Evolutionary conservation across 1,140 invertebrate species (phyloP), one percentile per base, ranked within the genome.

Genomic region (Brachionus sp.): DNA sequence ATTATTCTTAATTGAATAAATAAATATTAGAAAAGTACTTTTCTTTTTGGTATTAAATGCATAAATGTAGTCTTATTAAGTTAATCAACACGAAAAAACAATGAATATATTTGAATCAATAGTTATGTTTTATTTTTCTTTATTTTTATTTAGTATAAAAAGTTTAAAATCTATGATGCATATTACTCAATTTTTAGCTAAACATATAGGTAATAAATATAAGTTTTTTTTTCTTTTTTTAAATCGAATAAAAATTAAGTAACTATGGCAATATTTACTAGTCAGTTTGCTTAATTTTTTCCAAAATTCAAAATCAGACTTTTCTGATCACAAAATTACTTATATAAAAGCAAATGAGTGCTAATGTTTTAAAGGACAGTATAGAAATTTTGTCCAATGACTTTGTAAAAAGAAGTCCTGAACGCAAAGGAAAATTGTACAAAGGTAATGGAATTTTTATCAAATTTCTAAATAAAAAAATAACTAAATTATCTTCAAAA

Each of bases 351-450:
- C 50, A 57, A 70, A 70, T 70, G 66, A 70, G 66, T 46, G 39
- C 70, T 33, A 19, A 39, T 35, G 16, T 75, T 12, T 46, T 75
- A 29, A 75, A 75, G 25, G 70, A 75, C 23, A 75, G 70, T 7
- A 75, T 75, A 10, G 70, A 75, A 75, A 46, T 46, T 25, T 75
- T 75, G 42, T 46, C 70, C 19, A 75, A 44, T 13, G 70, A 75
- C 39, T 75, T 75, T 10, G 12, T n/a, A 6, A 75, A 75, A 25
- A 19, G 42, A 46, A 75, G 42, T 23, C 37, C 66, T 12, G 70
- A 75, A 25, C 70, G 70, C 25, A 75, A 75, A 75, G 70, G 70
- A 75, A 75, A 75, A 75, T 19, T 75, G 1, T 46, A 29, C 9
- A 75, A 75, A 46, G 70, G 70, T 75, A 44, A 23, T 39, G n/a